Evolutionary conservation across 2,797 vertebrate species (phyloP), one percentile per base, ranked within the genome.

Genomic region (Peromyscus eremicus): DNA sequence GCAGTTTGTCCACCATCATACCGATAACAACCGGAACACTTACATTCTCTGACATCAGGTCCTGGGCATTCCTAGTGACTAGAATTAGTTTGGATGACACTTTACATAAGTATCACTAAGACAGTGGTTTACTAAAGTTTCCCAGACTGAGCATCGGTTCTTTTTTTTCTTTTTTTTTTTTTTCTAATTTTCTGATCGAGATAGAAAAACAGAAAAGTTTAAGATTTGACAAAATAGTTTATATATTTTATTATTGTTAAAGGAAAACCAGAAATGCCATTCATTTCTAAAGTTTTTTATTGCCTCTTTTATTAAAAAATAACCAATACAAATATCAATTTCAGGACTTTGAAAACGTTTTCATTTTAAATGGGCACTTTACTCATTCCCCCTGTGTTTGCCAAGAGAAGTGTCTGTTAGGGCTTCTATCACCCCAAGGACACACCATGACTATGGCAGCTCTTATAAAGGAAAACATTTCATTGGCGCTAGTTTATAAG

Each of bases 291-390:
- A 43, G 85, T 57, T 0, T 34, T 92, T 81, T 85, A 80, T 66
- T 75, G 19, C 13, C n/a, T 94, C 9, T 91, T 40, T 17, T 79
- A 19, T 12, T 89, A 19, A 96, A 94, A 92, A 92, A 84, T 4
- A 88, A 80, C 40, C 46, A 83, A 37, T 40, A 37, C 0, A 79
- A 84, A 23, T 13, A 76, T 90, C 80, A 87, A 83, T 83, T 84
- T 76, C 68, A 89, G 25, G 55, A 73, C 75, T 94, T 97, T 79
- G 19, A 80, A 75, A 91, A 77, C 13, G 8, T 68, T 57, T 80
- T 92, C n/a, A 49, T 89, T 95, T 94, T 86, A 92, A 95, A 55
- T 92, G 79, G 76, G 37, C 86, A 37, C 19, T 82, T 95, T 91
- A 37, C 64, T 95, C 55, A 80, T 52, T 89, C 40, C 55, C 49